These are phyloP conservation scores for Argyresthia goedartella DNA, from an alignment of 2,888 invertebrate species.

Conservation along the genomic window DNA sequence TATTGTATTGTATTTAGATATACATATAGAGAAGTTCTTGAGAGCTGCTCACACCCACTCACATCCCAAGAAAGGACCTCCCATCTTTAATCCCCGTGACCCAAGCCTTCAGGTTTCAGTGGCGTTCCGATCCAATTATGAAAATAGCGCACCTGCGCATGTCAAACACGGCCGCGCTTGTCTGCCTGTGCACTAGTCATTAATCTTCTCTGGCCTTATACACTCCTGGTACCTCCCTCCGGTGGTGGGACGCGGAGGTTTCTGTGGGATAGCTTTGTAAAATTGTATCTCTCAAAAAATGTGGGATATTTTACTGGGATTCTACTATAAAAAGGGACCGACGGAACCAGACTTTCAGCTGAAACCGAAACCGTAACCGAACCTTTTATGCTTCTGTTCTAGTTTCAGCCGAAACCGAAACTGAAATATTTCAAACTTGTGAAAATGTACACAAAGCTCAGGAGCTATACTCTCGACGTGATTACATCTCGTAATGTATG, in stretches of 20 bases:
- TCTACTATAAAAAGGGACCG: neutral
- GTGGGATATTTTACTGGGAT: neutral
- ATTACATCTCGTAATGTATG: no score
- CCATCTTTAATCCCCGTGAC: neutral
- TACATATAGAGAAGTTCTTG: no score
- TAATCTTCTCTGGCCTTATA: constrained; percentile 61
- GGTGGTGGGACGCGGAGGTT: neutral
- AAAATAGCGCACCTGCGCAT: constrained; percentile 70
- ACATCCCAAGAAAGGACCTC: neutral
- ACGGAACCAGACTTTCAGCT: neutral
- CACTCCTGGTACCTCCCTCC: constrained; percentile 44
- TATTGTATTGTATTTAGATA: no score
- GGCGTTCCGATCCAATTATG: constrained; percentile 64
- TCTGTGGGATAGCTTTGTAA: neutral
- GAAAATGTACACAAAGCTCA: no score
- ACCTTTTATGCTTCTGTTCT: no score
- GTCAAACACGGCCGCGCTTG: constrained; percentile 65
- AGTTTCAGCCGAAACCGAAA: no score
- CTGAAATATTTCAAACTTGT: no score
- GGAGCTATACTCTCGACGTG: no score
- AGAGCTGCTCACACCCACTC: no score
- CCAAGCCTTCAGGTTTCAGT: constrained; percentile 39
- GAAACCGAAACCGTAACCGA: neutral
- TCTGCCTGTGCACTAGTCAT: constrained; percentile 49
- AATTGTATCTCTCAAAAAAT: neutral